phyloP scores from a whole-genome alignment of 92 coral and sea anemone genomes.

The Paragorgia papillata region DNA sequence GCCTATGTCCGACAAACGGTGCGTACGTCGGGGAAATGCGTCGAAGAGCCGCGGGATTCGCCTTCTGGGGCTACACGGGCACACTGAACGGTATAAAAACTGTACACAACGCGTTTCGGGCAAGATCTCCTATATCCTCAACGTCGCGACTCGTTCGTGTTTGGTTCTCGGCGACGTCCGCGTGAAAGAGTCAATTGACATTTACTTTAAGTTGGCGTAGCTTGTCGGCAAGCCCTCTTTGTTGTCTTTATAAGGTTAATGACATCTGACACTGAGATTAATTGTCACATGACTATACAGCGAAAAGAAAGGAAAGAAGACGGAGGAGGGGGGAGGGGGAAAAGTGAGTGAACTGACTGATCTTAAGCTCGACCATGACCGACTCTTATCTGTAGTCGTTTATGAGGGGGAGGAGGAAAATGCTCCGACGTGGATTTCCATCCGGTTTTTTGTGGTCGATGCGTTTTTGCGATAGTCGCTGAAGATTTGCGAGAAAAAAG shows the following conservation, averaged over 20 bases:
- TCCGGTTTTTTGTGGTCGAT: background rate
- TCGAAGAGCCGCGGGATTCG: background rate
- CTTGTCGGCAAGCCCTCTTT: conserved; percentile 39
- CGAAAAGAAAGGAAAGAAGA: conserved; percentile 53
- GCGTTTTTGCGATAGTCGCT: background rate
- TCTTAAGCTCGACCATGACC: too few relatives aligned
- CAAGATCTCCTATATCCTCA: background rate
- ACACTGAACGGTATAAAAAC: background rate
- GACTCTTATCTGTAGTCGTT: background rate
- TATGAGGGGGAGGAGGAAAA: conserved; percentile 3
- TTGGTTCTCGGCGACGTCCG: conserved; percentile 24
- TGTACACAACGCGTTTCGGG: background rate
- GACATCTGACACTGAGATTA: conserved; percentile 99
- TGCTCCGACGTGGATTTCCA: background rate
- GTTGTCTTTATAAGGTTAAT: conserved; percentile 62
- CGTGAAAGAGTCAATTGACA: conserved; percentile 38
- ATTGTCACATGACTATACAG: conserved; percentile 98
- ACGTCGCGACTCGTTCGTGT: background rate
- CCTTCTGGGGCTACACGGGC: background rate
- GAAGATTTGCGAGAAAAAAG: background rate
- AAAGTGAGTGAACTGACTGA: background rate
- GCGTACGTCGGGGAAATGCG: background rate
- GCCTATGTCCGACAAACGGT: background rate
- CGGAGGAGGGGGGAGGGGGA: conserved; percentile 17
- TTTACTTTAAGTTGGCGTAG: conserved; percentile 44